Conservation (phyloP, 2,888 invertebrate genomes). For the Drosophila formosana region DNA sequence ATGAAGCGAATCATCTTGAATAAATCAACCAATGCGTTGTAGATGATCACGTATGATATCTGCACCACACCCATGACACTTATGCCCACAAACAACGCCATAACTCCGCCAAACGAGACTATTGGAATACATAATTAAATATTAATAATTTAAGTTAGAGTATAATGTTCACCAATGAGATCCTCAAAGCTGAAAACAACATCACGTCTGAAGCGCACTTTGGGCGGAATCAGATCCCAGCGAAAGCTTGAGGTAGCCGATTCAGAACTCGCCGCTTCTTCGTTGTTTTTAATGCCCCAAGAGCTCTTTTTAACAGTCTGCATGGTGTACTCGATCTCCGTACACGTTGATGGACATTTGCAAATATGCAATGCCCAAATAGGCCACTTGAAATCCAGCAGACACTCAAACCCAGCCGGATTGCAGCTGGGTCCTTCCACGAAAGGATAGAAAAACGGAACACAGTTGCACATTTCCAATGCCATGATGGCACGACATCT, state of each 20-base stretch:
- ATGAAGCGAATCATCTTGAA: slow-evolving; percentile 38
- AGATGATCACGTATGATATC: slow-evolving; percentile 61
- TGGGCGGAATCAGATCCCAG: slow-evolving; percentile 86
- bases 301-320: slow-evolving; percentile 82
- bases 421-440: slow-evolving; percentile 81
- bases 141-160: background rate
- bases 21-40: slow-evolving; percentile 49
- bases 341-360: slow-evolving; percentile 83
- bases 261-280: slow-evolving; percentile 63
- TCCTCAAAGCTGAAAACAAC: slow-evolving; percentile 87
- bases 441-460: slow-evolving; percentile 86
- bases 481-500: slow-evolving; percentile 86
- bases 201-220: slow-evolving; percentile 86
- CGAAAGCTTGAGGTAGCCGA: slow-evolving; percentile 86
- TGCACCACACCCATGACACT: slow-evolving; percentile 74
- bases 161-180: slow-evolving; percentile 85
- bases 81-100: slow-evolving; percentile 84
- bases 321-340: slow-evolving; percentile 79
- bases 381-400: slow-evolving; percentile 83
- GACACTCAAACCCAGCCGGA: slow-evolving; percentile 82
- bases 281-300: slow-evolving; percentile 75
- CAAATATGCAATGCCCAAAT: slow-evolving; percentile 83
- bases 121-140: background rate
- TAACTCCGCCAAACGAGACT: slow-evolving; percentile 86
- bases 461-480: slow-evolving; percentile 86